These are phyloP conservation scores for Xanthia icteritia DNA, from an alignment of 2,888 invertebrate species.

Conservation along the genomic window DNA sequence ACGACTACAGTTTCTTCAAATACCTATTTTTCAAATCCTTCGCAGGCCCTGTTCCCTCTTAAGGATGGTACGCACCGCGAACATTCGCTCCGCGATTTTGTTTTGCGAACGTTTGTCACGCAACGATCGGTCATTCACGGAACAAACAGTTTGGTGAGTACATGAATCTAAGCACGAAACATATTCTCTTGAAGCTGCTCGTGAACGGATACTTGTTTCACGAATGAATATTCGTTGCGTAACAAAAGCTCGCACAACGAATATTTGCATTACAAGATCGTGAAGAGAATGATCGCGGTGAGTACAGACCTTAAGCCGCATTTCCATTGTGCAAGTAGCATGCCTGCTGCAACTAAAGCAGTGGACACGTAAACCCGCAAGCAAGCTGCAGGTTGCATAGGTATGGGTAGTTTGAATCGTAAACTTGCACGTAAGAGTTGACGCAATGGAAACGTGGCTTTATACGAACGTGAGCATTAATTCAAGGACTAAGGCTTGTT, in stretches of 20 bases:
- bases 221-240: not conserved
- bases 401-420: no score
- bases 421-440: not conserved
- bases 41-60: no score
- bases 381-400: no score
- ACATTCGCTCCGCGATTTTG: no score
- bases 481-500: not conserved
- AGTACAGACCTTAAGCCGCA: not conserved
- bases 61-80: no score
- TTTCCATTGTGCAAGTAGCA: no score
- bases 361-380: no score
- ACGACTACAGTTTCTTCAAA: no score
- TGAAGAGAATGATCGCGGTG: not conserved
- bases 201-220: not conserved
- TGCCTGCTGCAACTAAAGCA: no score
- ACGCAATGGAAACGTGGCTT: not conserved
- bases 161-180: not conserved
- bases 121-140: not conserved
- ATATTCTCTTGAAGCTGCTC: not conserved
- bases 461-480: not conserved
- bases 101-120: no score
- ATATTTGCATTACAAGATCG: not conserved
- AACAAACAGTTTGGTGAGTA: not conserved
- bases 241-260: not conserved
- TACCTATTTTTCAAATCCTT: no score